Evolutionary conservation across 1,140 invertebrate species (phyloP).

Genomic region (Danaus melanippus): DNA sequence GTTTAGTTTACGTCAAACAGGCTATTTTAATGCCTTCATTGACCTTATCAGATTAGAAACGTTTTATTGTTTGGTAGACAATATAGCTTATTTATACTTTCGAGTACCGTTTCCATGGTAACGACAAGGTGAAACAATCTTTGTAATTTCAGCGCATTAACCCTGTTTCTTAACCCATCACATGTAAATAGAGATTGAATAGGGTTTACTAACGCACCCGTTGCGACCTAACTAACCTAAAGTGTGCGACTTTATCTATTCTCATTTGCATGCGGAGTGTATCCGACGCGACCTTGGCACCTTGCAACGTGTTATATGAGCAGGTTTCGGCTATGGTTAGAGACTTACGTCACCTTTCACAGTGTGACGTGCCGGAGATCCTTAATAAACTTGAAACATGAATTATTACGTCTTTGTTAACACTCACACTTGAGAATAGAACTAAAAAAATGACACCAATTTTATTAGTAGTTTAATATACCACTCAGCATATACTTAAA

Average conservation of each 20-base stretch:
- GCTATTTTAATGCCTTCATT: too few relatives aligned
- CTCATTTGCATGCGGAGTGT: constrained; percentile 62
- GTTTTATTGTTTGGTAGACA: too few relatives aligned
- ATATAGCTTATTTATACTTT: too few relatives aligned
- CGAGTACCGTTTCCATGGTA: constrained; percentile 28
- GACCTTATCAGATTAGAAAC: too few relatives aligned
- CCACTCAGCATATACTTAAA: too few relatives aligned
- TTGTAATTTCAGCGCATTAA: constrained; percentile 60
- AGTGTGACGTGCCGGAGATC: background rate
- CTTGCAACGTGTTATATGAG: constrained; percentile 41
- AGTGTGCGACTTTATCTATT: constrained; percentile 58
- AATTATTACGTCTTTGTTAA: too few relatives aligned
- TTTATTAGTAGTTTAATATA: too few relatives aligned
- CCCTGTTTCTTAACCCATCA: constrained; percentile 57
- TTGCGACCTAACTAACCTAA: constrained; percentile 40
- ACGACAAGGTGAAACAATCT: constrained; percentile 53
- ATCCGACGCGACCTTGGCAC: constrained; percentile 62
- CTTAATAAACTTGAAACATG: too few relatives aligned
- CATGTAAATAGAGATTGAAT: constrained; percentile 53
- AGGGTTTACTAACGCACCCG: constrained; percentile 38
- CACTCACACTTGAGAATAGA: too few relatives aligned
- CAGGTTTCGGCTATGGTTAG: constrained; percentile 31
- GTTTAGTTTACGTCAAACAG: too few relatives aligned
- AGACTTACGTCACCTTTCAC: constrained; percentile 25
- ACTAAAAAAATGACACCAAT: too few relatives aligned